A percentile compares a stretch with the other conserved stretches of the same genome.
Evolutionary conservation across 2,113 vertebrate species (phyloP).

Genomic region (cat (Felis catus)): DNA sequence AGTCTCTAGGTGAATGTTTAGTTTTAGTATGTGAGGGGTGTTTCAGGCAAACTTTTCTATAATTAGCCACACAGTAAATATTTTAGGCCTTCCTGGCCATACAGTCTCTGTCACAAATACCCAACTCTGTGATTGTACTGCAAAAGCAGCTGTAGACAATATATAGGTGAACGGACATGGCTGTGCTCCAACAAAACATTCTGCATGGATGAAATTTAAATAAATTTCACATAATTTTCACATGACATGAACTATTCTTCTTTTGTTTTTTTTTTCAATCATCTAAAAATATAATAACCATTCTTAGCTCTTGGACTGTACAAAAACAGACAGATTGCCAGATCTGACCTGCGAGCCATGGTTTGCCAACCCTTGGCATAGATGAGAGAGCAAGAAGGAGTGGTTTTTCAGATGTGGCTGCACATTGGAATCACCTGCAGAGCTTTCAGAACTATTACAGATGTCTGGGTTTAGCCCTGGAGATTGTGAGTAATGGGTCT

Average conservation of each 20-base stretch:
- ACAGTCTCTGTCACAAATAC: neutral
- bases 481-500: neutral
- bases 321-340: neutral
- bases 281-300: neutral
- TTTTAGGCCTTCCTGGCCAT: neutral
- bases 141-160: neutral
- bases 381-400: neutral
- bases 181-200: neutral
- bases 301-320: neutral
- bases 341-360: neutral
- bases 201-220: neutral
- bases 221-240: conserved; percentile 4
- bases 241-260: neutral
- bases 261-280: neutral
- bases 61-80: neutral
- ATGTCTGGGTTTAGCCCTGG: neutral
- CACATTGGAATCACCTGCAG: neutral
- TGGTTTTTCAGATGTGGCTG: neutral
- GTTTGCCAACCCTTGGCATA: neutral
- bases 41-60: neutral
- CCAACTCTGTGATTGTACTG: neutral
- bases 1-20: neutral
- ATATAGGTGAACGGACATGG: neutral
- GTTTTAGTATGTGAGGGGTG: neutral
- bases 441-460: neutral